Percentiles rank a stretch among this genome's conserved stretches.
Evolutionary conservation across 2,797 vertebrate species (phyloP).

Genomic region (Lagodon rhomboides): DNA sequence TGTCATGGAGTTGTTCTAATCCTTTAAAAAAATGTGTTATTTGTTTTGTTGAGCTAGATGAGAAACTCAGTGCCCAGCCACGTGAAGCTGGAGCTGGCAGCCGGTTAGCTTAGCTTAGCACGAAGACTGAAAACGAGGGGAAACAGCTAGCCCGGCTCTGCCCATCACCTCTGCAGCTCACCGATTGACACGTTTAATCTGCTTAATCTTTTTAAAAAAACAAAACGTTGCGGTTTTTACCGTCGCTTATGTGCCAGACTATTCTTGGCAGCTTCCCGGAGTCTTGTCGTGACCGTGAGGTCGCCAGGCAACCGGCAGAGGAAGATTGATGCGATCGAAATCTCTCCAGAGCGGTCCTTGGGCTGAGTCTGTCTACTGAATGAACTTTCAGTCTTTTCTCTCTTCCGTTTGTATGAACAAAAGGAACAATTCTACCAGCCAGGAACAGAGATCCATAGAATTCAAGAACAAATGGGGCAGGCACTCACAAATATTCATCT

Average conservation of each 20-base stretch:
- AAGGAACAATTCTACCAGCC: conserved; percentile 18
- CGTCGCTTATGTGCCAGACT: not conserved
- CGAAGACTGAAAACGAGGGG: not conserved
- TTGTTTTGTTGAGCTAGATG: no score
- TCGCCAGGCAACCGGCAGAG: conserved; percentile 17
- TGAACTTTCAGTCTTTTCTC: conserved; percentile 13
- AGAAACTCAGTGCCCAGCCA: no score
- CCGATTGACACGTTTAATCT: not conserved
- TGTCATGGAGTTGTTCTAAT: not conserved
- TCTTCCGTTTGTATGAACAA: not conserved
- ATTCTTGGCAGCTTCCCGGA: conserved; percentile 5
- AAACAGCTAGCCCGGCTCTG: not conserved
- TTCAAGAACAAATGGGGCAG: conserved; percentile 6
- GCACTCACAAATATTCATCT: not conserved
- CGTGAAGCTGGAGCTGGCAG: no score
- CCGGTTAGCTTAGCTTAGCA: conserved; percentile 5
- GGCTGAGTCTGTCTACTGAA: not conserved
- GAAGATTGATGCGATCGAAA: not conserved
- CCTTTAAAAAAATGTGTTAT: no score
- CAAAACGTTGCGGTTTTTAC: not conserved
- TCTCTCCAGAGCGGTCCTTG: not conserved
- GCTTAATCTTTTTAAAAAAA: not conserved
- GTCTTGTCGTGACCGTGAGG: not conserved
- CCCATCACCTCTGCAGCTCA: not conserved
- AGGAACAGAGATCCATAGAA: conserved; percentile 25